Percentiles rank a stretch among this genome's conserved stretches.
Evolutionary conservation across 1,140 invertebrate genomes (phyloP).

Genomic region (Teleopsis dalmanni): DNA sequence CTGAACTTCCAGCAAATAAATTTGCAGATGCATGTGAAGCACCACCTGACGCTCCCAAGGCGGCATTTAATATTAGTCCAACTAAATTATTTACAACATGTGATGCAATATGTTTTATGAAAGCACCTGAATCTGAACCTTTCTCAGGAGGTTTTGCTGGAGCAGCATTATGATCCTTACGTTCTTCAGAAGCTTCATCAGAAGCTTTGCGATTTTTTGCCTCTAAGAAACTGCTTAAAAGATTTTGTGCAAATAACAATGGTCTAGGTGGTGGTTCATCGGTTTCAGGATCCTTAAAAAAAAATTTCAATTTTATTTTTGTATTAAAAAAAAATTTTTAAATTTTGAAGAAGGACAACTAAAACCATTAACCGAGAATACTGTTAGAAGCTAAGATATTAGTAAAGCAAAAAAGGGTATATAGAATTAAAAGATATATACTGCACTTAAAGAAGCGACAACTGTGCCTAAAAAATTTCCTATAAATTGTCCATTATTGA

Average conservation of each 20-base stretch:
- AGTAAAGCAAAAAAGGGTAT: constrained; percentile 1
- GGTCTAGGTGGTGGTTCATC: constrained; percentile 33
- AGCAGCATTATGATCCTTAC: constrained; percentile 14
- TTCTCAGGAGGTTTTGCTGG: constrained; percentile 9
- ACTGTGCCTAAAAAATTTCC: constrained; percentile 43
- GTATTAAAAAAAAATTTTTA: neutral
- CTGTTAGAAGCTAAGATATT: neutral
- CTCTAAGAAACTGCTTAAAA: constrained; percentile 30
- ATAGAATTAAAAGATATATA: constrained; percentile 38
- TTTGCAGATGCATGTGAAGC: constrained; percentile 30
- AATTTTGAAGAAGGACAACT: neutral
- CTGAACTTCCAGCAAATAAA: constrained; percentile 33
- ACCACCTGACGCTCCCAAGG: constrained; percentile 33
- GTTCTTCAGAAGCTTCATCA: constrained; percentile 20
- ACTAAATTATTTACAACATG: constrained; percentile 34
- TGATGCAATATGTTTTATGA: constrained; percentile 34
- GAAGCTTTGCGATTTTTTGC: constrained; percentile 25
- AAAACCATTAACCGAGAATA: neutral
- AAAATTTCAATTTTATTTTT: constrained; percentile 1
- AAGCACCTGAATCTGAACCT: constrained; percentile 33
- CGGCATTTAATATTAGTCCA: constrained; percentile 34
- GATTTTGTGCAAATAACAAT: constrained; percentile 29
- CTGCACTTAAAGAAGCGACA: constrained; percentile 40
- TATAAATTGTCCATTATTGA: constrained; percentile 44
- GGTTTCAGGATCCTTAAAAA: constrained; percentile 36